Conservation (phyloP, 2,888 invertebrate genomes). For the Crioceris asparagi region DNA sequence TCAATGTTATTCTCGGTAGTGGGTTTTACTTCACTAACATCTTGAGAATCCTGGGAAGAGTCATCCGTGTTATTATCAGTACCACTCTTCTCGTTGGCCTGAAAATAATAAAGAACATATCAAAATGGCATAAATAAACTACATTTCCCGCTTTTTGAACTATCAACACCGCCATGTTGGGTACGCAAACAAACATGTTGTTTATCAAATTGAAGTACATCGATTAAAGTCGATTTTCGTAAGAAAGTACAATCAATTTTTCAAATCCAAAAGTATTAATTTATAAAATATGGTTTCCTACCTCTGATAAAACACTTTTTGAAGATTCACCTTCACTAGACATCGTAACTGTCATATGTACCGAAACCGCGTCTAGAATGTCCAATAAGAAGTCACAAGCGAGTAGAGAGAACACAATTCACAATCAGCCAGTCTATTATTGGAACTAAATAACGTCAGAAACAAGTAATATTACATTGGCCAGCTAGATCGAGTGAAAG, state of each 20-base stretch:
- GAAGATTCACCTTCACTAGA: slow-evolving; percentile 38
- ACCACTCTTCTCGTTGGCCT: slow-evolving; percentile 26
- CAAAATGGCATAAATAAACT: slow-evolving; percentile 4
- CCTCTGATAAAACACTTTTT: slow-evolving; percentile 35
- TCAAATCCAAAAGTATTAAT: slow-evolving; percentile 7
- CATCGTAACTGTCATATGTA: slow-evolving; percentile 34
- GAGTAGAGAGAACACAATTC: too few species aligned
- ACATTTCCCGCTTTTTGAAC: slow-evolving; percentile 38
- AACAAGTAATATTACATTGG: too few species aligned
- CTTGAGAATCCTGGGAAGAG: slow-evolving; percentile 28
- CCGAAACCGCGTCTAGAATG: slow-evolving; percentile 34
- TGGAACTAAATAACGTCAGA: too few species aligned
- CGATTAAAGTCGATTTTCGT: neutral
- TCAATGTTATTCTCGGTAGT: slow-evolving; percentile 19
- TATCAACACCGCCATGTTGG: slow-evolving; percentile 39
- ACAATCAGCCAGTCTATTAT: too few species aligned
- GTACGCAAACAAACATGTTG: slow-evolving; percentile 32
- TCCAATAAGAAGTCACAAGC: slow-evolving; percentile 36
- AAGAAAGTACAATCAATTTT: neutral
- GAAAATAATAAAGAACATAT: slow-evolving; percentile 11
- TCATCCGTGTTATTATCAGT: slow-evolving; percentile 29
- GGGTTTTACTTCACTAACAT: slow-evolving; percentile 19
- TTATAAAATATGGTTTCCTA: slow-evolving; percentile 19
- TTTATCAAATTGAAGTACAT: slow-evolving; percentile 1
- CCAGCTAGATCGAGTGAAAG: too few species aligned